Conservation (phyloP, 2,888 invertebrate species). For the Koerneria pararmatus region DNA sequence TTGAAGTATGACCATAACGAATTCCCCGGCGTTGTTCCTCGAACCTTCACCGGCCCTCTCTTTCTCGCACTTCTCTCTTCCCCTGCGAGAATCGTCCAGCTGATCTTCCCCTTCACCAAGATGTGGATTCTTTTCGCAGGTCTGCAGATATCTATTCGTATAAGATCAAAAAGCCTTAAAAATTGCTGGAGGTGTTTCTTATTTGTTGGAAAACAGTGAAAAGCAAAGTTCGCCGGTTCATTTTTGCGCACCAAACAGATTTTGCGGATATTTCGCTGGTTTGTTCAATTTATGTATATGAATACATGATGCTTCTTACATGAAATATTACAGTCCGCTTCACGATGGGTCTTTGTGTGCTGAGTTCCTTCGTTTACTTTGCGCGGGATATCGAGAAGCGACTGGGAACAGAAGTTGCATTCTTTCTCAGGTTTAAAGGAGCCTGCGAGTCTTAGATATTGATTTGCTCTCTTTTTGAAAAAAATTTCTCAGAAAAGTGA, state of each 20-base stretch:
- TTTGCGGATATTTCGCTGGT: not conserved
- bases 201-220: no score
- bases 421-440: constrained; percentile 46
- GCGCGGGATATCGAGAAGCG: constrained; percentile 73
- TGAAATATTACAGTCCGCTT: constrained; percentile 75
- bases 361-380: constrained; percentile 73
- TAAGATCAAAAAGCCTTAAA: no score
- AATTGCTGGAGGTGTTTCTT: no score
- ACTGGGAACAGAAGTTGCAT: constrained; percentile 74
- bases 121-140: constrained; percentile 46
- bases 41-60: constrained; percentile 88
- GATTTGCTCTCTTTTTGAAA: no score
- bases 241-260: no score
- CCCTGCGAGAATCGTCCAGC: constrained; percentile 33
- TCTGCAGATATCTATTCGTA: constrained; percentile 25
- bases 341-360: constrained; percentile 74
- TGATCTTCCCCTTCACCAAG: constrained; percentile 38
- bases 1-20: constrained; percentile 93
- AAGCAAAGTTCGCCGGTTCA: no score
- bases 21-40: constrained; percentile 92
- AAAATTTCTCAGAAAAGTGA: no score
- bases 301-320: no score
- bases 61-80: constrained; percentile 65
- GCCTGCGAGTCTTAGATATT: no score
- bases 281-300: not conserved